Evolutionary conservation across 2,797 vertebrate species (phyloP), one percentile per base, ranked within the genome.

Genomic region (Melanotaenia maccullochi): DNA sequence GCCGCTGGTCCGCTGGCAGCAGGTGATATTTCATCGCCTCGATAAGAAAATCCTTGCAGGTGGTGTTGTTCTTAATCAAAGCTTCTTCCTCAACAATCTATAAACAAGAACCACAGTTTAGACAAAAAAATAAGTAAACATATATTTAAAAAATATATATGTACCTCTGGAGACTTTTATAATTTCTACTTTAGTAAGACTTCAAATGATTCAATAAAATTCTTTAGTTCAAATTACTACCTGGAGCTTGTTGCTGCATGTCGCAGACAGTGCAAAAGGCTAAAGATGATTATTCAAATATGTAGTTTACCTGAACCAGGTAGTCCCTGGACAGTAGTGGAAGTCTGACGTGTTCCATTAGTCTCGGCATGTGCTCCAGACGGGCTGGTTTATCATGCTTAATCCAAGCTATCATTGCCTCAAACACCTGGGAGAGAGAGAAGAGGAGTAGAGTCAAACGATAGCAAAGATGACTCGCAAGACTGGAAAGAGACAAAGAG

Each of bases 11-110:
- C 51, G 96, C 93, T 16, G 97, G 97, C 79, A 99, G 95, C 73
- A 99, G 94, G 87, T 99, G 97, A 61, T 98, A 98, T 90, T 99
- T 99, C 97, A 99, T 98, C 4, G 97, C 97, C 83, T 99, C 97
- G 0, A 98, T 98, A 60, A 99, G 97, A 76, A 98, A 98, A 78
- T 99, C 97, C 86, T 99, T 99, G 89, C 97, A 99, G 9, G 96
- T 98, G 92, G 96, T 98, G 93, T 98, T 99, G 93, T 99, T 98
- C 92, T 98, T 99, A 87, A 99, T 97, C 87, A 99, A 92, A 80
- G 96, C 95, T 84, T 99, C 97, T 92, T 98, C 97, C 89, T 99
- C 97, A 1, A 98, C 97, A 3, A 96, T 98, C 97, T 99, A 87
- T 9, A 77, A 90, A 89, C 65, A 18, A 25, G 1, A 30, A 61